phyloP scores from a whole-genome alignment of 2,888 invertebrate species.

The Dicranocentrus wangi region DNA sequence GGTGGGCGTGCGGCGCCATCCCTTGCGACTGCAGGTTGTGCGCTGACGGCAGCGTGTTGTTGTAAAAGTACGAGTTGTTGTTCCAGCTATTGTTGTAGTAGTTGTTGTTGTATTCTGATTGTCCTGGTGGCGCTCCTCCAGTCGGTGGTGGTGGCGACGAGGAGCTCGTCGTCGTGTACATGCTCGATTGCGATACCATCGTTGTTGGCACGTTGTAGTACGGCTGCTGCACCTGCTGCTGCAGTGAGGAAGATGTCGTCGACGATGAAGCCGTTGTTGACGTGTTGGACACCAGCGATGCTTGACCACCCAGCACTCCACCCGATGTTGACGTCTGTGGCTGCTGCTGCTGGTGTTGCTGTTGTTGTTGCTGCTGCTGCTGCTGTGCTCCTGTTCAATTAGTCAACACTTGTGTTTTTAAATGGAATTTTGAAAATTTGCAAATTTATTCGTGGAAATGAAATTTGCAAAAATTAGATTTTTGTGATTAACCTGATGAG shows the following conservation, averaged over 20 bases:
- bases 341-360: neutral
- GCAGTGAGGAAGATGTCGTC: neutral
- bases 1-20: conserved; percentile 28
- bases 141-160: neutral
- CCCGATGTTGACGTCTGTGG: too few relatives aligned
- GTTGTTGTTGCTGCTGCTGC: conserved; percentile 12
- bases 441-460: too few relatives aligned
- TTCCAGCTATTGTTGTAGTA: conserved; percentile 25
- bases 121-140: conserved; percentile 1
- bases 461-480: neutral
- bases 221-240: neutral
- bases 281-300: too few relatives aligned
- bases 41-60: neutral
- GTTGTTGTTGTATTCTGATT: conserved; percentile 12
- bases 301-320: too few relatives aligned
- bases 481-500: neutral
- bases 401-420: too few relatives aligned
- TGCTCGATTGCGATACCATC: neutral
- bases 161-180: neutral
- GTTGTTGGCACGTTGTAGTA: neutral
- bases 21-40: conserved; percentile 9
- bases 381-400: too few relatives aligned
- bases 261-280: too few relatives aligned
- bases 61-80: conserved; percentile 30
- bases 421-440: too few relatives aligned